These are phyloP conservation scores for Colletes gigas DNA, from an alignment of 1,140 invertebrate species.

Conservation along the genomic window DNA sequence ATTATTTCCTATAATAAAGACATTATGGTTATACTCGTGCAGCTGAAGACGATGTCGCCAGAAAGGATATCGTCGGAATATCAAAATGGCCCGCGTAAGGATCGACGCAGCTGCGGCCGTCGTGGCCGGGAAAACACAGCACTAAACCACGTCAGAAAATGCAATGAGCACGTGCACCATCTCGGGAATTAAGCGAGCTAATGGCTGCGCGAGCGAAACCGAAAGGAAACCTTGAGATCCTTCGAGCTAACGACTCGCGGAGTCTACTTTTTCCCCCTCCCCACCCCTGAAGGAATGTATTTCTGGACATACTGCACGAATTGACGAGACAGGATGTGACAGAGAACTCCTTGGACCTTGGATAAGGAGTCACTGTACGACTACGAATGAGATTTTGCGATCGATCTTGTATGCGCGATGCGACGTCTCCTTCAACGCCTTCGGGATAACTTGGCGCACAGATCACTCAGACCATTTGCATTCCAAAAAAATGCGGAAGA, in stretches of 20 bases:
- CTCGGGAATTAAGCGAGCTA: background rate
- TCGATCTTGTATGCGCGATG: slow-evolving; percentile 49
- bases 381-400: slow-evolving; percentile 46
- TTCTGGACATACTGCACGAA: slow-evolving; percentile 21
- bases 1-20: too few species aligned
- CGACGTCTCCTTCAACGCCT: slow-evolving; percentile 48
- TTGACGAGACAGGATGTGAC: slow-evolving; percentile 37
- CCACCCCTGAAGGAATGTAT: slow-evolving; percentile 27
- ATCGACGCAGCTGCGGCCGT: too few species aligned
- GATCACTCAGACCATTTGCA: slow-evolving; percentile 33
- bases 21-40: too few species aligned
- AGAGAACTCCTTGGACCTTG: slow-evolving; percentile 49
- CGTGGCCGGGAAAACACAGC: too few species aligned
- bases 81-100: background rate
- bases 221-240: background rate
- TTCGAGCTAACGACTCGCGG: slow-evolving; percentile 9
- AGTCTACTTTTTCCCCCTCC: background rate
- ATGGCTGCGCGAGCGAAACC: background rate
- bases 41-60: too few species aligned
- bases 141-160: too few species aligned
- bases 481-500: slow-evolving; percentile 59
- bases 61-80: slow-evolving; percentile 11
- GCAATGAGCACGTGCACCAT: too few species aligned
- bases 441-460: slow-evolving; percentile 21
- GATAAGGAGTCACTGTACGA: slow-evolving; percentile 26